Conservation (phyloP, 1,140 invertebrate species). For the Drosophila leontia region DNA sequence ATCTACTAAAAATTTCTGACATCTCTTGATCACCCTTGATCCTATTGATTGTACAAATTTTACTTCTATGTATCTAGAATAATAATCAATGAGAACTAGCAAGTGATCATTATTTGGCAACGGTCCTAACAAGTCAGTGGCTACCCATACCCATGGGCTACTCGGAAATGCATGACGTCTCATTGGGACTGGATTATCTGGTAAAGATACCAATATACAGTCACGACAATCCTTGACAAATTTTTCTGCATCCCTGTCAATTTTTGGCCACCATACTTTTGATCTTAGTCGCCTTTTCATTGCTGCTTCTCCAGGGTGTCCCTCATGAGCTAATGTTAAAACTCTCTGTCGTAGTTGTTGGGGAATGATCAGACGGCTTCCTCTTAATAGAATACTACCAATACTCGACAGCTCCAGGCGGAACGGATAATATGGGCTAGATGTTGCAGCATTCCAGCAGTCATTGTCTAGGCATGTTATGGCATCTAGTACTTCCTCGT, state of each 20-base stretch:
- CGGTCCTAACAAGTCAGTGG: conserved; percentile 73
- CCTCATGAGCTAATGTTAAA: too few relatives aligned
- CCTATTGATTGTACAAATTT: conserved; percentile 12
- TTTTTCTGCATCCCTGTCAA: conserved; percentile 10
- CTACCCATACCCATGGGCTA: conserved; percentile 76
- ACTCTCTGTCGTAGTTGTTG: conserved; percentile 6
- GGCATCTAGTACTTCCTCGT: conserved; percentile 17
- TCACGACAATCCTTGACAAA: conserved; percentile 11
- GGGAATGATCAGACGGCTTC: conserved; percentile 11
- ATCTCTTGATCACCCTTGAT: conserved; percentile 7
- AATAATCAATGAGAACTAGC: conserved; percentile 47
- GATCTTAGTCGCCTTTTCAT: conserved; percentile 8
- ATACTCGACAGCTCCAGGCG: conserved; percentile 5
- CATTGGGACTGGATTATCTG: conserved; percentile 10
- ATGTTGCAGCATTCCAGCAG: neutral
- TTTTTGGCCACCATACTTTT: conserved; percentile 9
- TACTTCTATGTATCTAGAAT: conserved; percentile 40
- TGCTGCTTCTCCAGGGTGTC: conserved; percentile 6
- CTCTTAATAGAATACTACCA: conserved; percentile 9
- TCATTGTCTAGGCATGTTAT: conserved; percentile 15
- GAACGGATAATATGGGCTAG: conserved; percentile 21
- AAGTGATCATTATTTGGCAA: conserved; percentile 68
- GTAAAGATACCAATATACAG: conserved; percentile 8
- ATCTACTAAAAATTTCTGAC: conserved; percentile 11
- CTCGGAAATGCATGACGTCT: conserved; percentile 32